Percentiles rank a stretch among this genome's conserved stretches.
phyloP scores from a whole-genome alignment of 2,888 invertebrate species.

The Dryadula phaetusa region DNA sequence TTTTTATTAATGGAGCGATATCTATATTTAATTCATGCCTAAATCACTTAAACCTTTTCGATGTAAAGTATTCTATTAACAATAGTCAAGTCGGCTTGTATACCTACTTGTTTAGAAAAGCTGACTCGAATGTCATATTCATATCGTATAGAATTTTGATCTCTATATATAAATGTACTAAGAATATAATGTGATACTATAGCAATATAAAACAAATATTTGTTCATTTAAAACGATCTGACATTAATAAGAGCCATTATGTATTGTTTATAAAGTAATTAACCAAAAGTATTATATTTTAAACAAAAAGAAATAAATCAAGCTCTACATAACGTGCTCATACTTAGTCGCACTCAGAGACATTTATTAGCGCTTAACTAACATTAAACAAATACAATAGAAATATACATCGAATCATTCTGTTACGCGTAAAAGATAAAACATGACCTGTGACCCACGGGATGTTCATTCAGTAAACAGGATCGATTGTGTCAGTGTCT shows the following conservation, averaged over 20 bases:
- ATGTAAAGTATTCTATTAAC: background rate
- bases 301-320: background rate
- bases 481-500: slow-evolving; percentile 35
- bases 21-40: too few relatives aligned
- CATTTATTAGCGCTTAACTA: background rate
- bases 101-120: background rate
- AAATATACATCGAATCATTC: background rate
- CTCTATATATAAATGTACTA: background rate
- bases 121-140: background rate
- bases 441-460: slow-evolving; percentile 45
- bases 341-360: slow-evolving; percentile 2
- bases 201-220: slow-evolving; percentile 9
- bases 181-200: background rate
- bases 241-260: slow-evolving; percentile 2
- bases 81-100: background rate
- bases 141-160: background rate
- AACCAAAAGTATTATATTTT: background rate
- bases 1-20: too few relatives aligned
- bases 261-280: slow-evolving; percentile 18
- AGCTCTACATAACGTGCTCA: background rate
- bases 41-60: too few relatives aligned
- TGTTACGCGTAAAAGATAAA: slow-evolving; percentile 40
- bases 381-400: background rate
- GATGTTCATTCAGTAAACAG: slow-evolving; percentile 41
- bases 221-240: background rate